Percentiles rank a stretch among this genome's conserved stretches.
Conservation (phyloP, 1,140 invertebrate genomes). For the Penaeus indicus region DNA sequence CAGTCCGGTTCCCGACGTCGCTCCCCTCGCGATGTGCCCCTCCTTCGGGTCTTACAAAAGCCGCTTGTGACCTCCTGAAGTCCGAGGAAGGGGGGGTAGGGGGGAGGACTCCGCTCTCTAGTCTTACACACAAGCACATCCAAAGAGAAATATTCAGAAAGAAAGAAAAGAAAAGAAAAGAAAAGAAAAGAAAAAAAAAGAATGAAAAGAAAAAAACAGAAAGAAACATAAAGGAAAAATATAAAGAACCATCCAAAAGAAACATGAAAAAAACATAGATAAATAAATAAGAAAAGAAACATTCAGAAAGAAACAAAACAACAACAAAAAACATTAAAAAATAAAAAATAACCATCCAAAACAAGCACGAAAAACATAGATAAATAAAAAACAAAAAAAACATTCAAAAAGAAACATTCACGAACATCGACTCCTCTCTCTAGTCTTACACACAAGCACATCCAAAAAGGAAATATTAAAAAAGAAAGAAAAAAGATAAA, state of each 20-base stretch:
- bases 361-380: constrained; percentile 20
- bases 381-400: constrained; percentile 16
- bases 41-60: no score
- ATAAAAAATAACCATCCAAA: no score
- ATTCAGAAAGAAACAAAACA: not conserved
- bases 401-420: not conserved
- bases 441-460: constrained; percentile 6
- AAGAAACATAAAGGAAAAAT: no score
- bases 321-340: no score
- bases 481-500: constrained; percentile 6
- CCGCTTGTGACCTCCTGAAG: no score
- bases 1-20: not conserved
- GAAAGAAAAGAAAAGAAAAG: not conserved
- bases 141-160: not conserved
- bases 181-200: not conserved
- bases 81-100: not conserved
- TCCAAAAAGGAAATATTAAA: not conserved
- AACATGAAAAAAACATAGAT: constrained; percentile 21
- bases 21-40: no score
- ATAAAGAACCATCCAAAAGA: no score
- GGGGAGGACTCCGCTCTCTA: not conserved
- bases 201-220: not conserved
- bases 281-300: constrained; percentile 20
- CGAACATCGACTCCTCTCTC: no score
- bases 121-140: not conserved